Conservation (phyloP, 2,113 vertebrate species). For the Ciconia boyciana region DNA sequence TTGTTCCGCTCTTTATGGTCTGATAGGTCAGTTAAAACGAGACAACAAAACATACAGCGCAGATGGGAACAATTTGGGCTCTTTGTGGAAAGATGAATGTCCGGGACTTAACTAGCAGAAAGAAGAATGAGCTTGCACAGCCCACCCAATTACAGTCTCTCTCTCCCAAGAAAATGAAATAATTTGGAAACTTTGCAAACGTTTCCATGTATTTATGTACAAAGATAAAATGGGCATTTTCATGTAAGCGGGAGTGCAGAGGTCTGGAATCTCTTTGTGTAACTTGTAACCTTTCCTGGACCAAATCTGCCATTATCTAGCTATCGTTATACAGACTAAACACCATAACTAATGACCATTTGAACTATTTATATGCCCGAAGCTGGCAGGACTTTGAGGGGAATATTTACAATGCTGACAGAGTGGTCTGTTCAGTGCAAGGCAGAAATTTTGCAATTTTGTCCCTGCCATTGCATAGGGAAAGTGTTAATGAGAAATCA, state of each 20-base stretch:
- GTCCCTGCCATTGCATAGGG: neutral
- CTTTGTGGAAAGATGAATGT: conserved; percentile 34
- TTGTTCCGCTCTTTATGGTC: neutral
- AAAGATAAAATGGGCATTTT: neutral
- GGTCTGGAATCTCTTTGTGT: neutral
- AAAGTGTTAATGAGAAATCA: neutral
- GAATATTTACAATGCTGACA: neutral
- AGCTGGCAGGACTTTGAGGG: neutral
- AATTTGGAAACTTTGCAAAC: neutral
- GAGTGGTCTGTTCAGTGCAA: neutral
- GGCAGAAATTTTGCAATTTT: neutral
- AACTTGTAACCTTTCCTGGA: neutral
- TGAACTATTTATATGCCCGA: neutral
- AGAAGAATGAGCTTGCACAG: neutral
- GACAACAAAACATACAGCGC: neutral
- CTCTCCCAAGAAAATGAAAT: neutral
- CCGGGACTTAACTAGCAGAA: neutral
- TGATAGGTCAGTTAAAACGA: conserved; percentile 40
- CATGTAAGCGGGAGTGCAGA: accelerated
- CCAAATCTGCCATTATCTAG: neutral
- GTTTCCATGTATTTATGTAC: neutral
- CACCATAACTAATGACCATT: neutral
- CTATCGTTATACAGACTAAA: neutral
- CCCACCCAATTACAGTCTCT: neutral
- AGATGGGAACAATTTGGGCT: conserved; percentile 13